Conservation (phyloP, 2,113 vertebrate genomes). For the Sigmodon hispidus region DNA sequence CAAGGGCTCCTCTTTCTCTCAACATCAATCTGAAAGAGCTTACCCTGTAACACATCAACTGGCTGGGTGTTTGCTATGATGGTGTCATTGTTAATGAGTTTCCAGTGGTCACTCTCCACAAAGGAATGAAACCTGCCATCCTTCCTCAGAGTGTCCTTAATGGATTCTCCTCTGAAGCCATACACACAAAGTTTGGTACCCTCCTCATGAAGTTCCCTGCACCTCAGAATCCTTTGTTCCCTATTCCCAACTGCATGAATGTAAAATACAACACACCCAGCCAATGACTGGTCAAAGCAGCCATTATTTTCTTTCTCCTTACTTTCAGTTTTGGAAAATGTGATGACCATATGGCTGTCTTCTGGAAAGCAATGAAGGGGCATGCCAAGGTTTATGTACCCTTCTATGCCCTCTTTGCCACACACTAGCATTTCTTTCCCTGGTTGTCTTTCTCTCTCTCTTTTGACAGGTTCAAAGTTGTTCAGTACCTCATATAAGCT, state of each 20-base stretch:
- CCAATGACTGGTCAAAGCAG: neutral
- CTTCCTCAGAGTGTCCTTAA: slow-evolving; percentile 47
- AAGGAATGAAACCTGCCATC: slow-evolving; percentile 63
- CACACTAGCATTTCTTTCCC: slow-evolving; percentile 10
- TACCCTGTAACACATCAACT: neutral
- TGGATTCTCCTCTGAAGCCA: slow-evolving; percentile 67
- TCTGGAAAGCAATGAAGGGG: slow-evolving; percentile 59
- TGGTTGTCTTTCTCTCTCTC: neutral
- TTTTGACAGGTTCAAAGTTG: neutral
- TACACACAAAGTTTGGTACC: slow-evolving; percentile 45
- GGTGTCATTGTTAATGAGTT: neutral
- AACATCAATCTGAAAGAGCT: slow-evolving; percentile 6
- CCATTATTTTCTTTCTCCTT: neutral
- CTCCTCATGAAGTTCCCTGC: neutral
- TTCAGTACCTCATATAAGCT: neutral
- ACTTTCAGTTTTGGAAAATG: neutral
- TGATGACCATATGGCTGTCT: neutral
- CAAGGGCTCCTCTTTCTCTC: rapidly evolving
- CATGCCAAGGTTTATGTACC: slow-evolving; percentile 52
- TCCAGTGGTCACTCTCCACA: slow-evolving; percentile 43
- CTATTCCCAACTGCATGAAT: neutral
- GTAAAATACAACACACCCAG: slow-evolving; percentile 66
- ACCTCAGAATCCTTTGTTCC: neutral
- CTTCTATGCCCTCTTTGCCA: neutral
- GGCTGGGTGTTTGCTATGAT: neutral